phyloP scores from a whole-genome alignment of 1,140 invertebrate genomes.

The Gonioctena quinquepunctata region DNA sequence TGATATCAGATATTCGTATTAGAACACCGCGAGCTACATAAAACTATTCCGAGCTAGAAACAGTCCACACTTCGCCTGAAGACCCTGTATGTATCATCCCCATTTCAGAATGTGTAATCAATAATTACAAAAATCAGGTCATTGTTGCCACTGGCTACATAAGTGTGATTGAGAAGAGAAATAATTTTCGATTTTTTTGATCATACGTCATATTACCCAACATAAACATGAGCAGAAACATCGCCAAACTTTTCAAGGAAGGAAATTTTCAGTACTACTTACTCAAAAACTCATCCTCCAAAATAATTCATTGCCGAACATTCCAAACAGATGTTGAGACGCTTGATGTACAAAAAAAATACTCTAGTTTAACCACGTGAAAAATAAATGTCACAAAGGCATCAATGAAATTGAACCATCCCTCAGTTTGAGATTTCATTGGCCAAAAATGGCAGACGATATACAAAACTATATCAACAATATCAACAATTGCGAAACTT shows the following conservation, averaged over 20 bases:
- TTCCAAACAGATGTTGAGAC: slow-evolving; percentile 22
- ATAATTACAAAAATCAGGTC: slow-evolving; percentile 30
- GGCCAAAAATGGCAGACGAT: slow-evolving; percentile 22
- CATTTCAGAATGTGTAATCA: slow-evolving; percentile 19
- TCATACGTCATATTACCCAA: slow-evolving; percentile 14
- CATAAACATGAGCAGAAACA: neutral
- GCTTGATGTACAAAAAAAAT: slow-evolving; percentile 27
- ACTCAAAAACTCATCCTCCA: slow-evolving; percentile 29
- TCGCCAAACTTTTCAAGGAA: slow-evolving; percentile 6
- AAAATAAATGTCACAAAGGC: slow-evolving; percentile 33
- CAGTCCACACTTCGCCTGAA: slow-evolving; percentile 20
- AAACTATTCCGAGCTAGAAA: slow-evolving; percentile 17
- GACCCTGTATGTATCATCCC: slow-evolving; percentile 21
- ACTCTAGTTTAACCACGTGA: slow-evolving; percentile 31
- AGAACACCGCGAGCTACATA: neutral
- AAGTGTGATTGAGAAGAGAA: neutral
- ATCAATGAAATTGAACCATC: slow-evolving; percentile 30
- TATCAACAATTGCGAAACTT: slow-evolving; percentile 15
- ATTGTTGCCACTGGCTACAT: slow-evolving; percentile 6
- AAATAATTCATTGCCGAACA: slow-evolving; percentile 24
- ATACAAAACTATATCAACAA: slow-evolving; percentile 19
- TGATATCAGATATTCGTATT: slow-evolving; percentile 21
- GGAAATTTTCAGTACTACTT: slow-evolving; percentile 12
- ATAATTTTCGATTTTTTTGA: slow-evolving; percentile 23
- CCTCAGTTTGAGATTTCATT: slow-evolving; percentile 26